Conservation (phyloP, 2,888 invertebrate species). For the Frankliniella fusca region DNA sequence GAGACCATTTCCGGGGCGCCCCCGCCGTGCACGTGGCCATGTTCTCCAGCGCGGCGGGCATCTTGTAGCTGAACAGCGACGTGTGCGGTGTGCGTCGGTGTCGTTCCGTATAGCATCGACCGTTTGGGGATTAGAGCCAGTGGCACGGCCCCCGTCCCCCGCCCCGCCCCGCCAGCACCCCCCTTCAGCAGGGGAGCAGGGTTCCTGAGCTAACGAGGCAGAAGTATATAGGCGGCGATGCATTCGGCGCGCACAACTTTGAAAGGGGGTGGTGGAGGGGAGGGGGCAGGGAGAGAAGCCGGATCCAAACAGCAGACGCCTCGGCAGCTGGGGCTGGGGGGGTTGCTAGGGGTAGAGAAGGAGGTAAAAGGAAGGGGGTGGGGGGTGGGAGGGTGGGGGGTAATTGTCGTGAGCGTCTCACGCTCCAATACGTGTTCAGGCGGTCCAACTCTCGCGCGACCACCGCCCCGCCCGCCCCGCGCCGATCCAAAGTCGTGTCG, state of each 20-base stretch:
- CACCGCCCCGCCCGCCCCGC: background rate
- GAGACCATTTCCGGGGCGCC: background rate
- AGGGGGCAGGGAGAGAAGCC: background rate
- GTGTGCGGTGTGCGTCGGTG: no score
- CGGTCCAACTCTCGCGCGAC: background rate
- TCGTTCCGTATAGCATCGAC: no score
- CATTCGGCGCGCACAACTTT: background rate
- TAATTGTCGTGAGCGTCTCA: background rate
- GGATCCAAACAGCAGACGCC: background rate
- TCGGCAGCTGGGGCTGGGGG: background rate
- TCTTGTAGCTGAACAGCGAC: no score
- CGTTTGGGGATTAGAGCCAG: no score
- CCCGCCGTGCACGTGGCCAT: background rate
- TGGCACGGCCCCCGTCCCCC: no score
- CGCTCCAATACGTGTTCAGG: background rate
- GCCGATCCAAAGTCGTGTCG: background rate
- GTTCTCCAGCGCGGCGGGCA: no score
- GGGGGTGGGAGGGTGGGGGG: background rate
- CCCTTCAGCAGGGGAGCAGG: no score
- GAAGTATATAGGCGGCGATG: background rate
- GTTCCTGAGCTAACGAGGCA: constrained; percentile 22
- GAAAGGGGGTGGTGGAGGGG: background rate
- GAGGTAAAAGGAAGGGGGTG: background rate
- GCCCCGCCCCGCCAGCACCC: no score
- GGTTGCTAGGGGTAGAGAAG: background rate